Evolutionary conservation across 2,113 vertebrate species (phyloP).

Genomic region (Emydura subglobosa): DNA sequence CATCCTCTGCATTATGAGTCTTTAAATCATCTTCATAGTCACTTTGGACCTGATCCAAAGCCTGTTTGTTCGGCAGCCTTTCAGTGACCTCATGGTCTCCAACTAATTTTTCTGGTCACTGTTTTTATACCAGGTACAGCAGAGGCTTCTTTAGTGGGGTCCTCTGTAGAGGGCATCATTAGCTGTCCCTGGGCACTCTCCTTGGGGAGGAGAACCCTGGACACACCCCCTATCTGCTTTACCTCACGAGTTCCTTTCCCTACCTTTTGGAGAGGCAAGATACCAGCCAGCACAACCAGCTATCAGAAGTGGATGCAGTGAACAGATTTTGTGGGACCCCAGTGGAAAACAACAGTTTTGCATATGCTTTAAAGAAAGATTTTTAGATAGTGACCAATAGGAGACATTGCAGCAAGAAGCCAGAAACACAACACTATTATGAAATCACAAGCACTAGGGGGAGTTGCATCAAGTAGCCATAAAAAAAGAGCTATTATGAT

Average conservation of each 20-base stretch:
- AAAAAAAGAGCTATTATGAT: not conserved
- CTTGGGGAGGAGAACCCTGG: not conserved
- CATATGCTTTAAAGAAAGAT: not conserved
- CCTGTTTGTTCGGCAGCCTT: too few species aligned
- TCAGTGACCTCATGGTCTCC: too few species aligned
- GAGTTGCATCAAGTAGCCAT: not conserved
- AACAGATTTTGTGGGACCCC: not conserved
- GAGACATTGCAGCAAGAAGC: conserved; percentile 18
- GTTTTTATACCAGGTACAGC: not conserved
- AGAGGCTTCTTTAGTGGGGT: not conserved
- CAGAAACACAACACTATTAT: not conserved
- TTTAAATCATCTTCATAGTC: too few species aligned
- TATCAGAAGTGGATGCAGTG: not conserved
- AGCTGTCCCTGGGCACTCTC: not conserved
- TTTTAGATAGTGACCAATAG: not conserved
- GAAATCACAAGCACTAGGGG: not conserved
- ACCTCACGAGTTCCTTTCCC: not conserved
- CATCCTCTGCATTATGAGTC: too few species aligned
- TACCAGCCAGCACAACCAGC: not conserved
- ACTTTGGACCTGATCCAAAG: too few species aligned
- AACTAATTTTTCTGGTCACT: too few species aligned
- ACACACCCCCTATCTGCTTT: not conserved
- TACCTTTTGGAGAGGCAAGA: not conserved
- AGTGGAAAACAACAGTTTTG: not conserved
- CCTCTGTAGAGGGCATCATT: not conserved